Evolutionary conservation across 2,888 invertebrate genomes (phyloP).

Genomic region (Sialis lutaria): DNA sequence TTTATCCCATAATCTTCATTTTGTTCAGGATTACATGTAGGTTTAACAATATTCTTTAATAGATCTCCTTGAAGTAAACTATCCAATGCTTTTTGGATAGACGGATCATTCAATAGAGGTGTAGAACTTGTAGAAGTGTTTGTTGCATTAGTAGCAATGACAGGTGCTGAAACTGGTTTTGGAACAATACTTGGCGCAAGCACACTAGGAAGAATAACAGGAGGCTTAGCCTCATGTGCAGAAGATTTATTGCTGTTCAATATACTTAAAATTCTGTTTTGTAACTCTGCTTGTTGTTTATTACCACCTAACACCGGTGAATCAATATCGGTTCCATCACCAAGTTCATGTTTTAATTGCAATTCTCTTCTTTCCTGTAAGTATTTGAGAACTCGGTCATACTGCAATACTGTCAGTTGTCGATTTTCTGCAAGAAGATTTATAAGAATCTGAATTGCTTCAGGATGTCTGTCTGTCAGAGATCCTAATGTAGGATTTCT

Average conservation of each 20-base stretch:
- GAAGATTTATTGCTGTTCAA: slow-evolving; percentile 42
- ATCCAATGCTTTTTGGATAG: slow-evolving; percentile 64
- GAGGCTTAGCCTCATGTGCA: slow-evolving; percentile 11
- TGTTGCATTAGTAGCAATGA: slow-evolving; percentile 15
- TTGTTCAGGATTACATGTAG: neutral
- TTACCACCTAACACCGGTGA: slow-evolving; percentile 27
- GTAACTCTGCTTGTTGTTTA: slow-evolving; percentile 41
- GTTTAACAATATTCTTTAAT: slow-evolving; percentile 27
- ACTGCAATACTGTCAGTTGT: slow-evolving; percentile 57
- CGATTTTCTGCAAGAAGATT: slow-evolving; percentile 71
- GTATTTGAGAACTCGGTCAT: slow-evolving; percentile 57
- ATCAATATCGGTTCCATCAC: slow-evolving; percentile 37
- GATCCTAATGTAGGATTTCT: slow-evolving; percentile 16
- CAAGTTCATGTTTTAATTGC: slow-evolving; percentile 57
- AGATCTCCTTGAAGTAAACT: slow-evolving; percentile 41
- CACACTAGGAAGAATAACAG: slow-evolving; percentile 21
- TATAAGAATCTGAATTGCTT: slow-evolving; percentile 48
- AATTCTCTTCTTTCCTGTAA: slow-evolving; percentile 55
- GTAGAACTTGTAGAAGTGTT: slow-evolving; percentile 27
- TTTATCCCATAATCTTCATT: slow-evolving; percentile 2
- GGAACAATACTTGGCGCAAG: slow-evolving; percentile 7
- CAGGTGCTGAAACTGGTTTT: slow-evolving; percentile 13
- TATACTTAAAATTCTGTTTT: slow-evolving; percentile 62
- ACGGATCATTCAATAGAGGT: slow-evolving; percentile 54
- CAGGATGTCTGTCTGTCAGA: slow-evolving; percentile 34